Evolutionary conservation across 1,140 invertebrate genomes (phyloP), one percentile per base, ranked within the genome.

Genomic region (Pararge aegeria): DNA sequence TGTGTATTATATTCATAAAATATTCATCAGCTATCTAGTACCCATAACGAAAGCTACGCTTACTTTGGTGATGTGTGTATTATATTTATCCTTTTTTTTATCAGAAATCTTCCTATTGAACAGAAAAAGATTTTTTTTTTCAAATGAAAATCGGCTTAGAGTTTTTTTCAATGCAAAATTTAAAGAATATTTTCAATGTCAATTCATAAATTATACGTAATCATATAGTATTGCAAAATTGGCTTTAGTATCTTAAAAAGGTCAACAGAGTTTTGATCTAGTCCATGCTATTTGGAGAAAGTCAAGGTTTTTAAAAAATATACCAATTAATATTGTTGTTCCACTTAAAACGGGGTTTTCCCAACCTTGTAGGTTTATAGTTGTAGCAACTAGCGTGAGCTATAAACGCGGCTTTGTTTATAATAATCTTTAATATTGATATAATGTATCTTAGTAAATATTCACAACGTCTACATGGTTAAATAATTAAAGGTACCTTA

Each of bases 321-420:
- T 19, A 20, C 20, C 42, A 46, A 20, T 46, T 46, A 20, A 20
- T 20, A 18, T 19, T 46, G 18, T 46, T 46, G 42, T 46, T 46
- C 42, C 19, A 46, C 42, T 46, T 46, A 20, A 9, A 34, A 29
- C 37, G 44, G 60, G 70, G 64, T 61, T 70, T 70, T 54, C 70
- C 67, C 67, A 60, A 52, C 67, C 64, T 73, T 73, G 64, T 56
- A 6, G 16, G 42, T 46, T 21, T 46, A 38, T 42, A 34, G 34
- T 52, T 15, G 21, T 18, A 44, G 9, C 53, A 55, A 27, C 42
- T 46, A 46, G 5, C 40, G 53, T 21, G 16, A 49, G 15, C 51
- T n/a, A 24, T 51, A 59, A 52, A 52, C 4, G 5, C 27, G 40
- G 52, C 46, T 38, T 34, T 57, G 55, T 57, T 24, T 50, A 50